Percentiles rank a stretch among this genome's conserved stretches.
phyloP scores from a whole-genome alignment of 2,888 invertebrate species.

The Eupeodes luniger region DNA sequence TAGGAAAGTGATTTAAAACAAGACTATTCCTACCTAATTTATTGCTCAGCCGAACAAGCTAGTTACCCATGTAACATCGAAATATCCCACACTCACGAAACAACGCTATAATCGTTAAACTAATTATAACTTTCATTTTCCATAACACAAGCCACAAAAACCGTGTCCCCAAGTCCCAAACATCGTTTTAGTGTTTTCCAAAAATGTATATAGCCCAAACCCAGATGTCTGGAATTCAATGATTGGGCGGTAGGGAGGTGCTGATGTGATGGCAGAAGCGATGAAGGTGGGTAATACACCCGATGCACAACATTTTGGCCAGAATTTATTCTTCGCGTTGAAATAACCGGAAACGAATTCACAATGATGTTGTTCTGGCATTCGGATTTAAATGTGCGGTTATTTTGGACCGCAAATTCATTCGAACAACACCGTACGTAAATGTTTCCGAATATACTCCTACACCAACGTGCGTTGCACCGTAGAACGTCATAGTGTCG shows the following conservation, averaged over 20 bases:
- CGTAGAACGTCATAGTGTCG: no score
- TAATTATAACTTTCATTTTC: conserved; percentile 3
- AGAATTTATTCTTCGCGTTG: conserved; percentile 8
- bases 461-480: no score
- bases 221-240: conserved; percentile 13
- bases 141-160: conserved; percentile 1
- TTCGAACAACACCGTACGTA: conserved; percentile 9
- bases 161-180: neutral
- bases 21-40: no score
- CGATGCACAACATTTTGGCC: neutral
- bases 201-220: neutral
- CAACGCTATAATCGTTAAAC: neutral
- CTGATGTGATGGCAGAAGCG: neutral
- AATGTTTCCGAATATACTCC: conserved; percentile 23
- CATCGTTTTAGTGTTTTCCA: conserved; percentile 9
- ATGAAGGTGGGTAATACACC: neutral
- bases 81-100: neutral
- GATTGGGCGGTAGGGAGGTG: neutral
- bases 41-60: neutral
- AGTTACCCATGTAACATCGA: neutral
- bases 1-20: no score
- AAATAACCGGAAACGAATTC: neutral
- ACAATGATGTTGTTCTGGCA: conserved; percentile 28
- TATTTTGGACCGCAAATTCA: conserved; percentile 34
- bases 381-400: conserved; percentile 54